Evolutionary conservation across 2,888 invertebrate species (phyloP).

Genomic region (Tipula unca): DNA sequence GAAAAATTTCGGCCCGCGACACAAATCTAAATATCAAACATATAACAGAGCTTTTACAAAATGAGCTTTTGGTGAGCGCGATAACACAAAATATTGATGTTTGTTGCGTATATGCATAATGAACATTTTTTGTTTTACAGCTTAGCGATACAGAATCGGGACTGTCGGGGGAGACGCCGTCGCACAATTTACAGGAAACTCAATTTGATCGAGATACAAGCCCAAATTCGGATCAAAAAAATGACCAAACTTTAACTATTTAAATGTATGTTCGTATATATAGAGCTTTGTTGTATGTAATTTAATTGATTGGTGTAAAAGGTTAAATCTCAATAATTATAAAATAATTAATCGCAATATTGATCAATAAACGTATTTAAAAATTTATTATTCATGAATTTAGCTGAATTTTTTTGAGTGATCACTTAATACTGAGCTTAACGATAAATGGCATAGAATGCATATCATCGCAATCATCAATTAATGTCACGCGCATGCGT

Average conservation of each 20-base stretch:
- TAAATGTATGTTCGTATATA: background rate
- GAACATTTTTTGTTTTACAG: background rate
- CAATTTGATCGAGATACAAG: background rate
- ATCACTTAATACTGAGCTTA: no score
- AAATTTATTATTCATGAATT: no score
- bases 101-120: background rate
- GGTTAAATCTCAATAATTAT: no score
- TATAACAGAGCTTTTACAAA: conserved; percentile 65
- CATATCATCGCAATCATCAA: no score
- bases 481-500: no score
- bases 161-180: no score
- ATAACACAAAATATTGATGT: background rate
- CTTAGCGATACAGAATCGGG: background rate
- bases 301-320: background rate
- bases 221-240: background rate
- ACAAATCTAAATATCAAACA: conserved; percentile 77
- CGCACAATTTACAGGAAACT: background rate
- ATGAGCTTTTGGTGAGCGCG: background rate
- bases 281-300: background rate
- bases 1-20: conserved; percentile 81
- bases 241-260: background rate
- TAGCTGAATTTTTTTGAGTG: no score
- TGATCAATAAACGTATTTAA: no score
- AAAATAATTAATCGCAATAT: no score
- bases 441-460: no score